Base-by-base conservation (phyloP, 2,113 vertebrate species). In the rat (Rattus norvegicus) region DNA sequence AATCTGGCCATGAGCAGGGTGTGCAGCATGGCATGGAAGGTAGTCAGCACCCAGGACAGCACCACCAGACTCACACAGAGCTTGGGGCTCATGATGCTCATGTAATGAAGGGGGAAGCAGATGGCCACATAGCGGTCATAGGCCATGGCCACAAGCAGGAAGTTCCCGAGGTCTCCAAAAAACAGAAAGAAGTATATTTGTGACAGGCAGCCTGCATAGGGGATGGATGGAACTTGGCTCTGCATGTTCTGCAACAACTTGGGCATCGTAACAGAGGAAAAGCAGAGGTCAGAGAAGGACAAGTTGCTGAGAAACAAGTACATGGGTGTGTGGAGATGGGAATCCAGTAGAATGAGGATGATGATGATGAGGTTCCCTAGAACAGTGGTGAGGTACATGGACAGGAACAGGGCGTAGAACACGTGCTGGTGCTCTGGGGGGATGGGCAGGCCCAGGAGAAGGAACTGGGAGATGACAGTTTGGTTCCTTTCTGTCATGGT, bases 91-190 rank as follows among this genome's bases (percentile, higher is more conserved):
- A 87, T 87, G 84, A 87, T 69, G 28, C 43, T 87, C 28, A 1
- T 87, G 43, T 87, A 87, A 47, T 69, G 84, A 33, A 87, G 84
- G 24, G 84, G 84, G 30, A 69, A 87, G 10, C 84, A 87, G 84
- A 87, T 87, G 63, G 84, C 84, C 63, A 87, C 84, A 69, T 87
- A 87, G 63, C 63, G 84, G 84, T 87, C 84, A 69, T 69, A 87
- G 63, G 84, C 84, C 84, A 87, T 87, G 63, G 28, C 39, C 43
- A 87, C 84, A 24, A 87, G 84, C 11, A 87, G 63, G 30, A 87
- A 87, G 30, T 33, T 87, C 2, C 16, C 43, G 5, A 87, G 39
- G 8, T 69, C 84, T 69, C 84, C 84, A 87, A 87, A 87, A 52
- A 36, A 22, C 11, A 87, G 26, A 24, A 87, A 87, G 43, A 87